Conservation (phyloP, 2,888 invertebrate genomes). For the Ischnura elegans region DNA sequence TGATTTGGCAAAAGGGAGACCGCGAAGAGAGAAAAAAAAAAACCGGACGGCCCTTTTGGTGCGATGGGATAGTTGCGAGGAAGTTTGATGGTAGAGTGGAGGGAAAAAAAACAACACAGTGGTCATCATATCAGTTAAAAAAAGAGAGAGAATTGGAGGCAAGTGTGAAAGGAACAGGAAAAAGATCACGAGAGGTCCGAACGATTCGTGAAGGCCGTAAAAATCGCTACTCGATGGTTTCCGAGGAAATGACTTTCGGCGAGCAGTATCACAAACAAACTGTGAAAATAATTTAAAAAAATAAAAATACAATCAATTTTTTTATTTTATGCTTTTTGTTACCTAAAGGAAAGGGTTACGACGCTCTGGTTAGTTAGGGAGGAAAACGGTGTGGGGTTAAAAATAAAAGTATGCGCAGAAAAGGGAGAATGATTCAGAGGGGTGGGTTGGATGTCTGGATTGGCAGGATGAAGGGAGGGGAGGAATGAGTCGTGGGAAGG, state of each 20-base stretch:
- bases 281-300: no score
- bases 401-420: background rate
- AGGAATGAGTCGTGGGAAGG: background rate
- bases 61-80: background rate
- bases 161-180: background rate
- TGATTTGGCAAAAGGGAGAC: constrained; percentile 6
- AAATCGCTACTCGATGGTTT: constrained; percentile 32
- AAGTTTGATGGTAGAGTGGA: background rate
- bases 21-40: constrained; percentile 2
- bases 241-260: constrained; percentile 25
- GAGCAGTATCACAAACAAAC: no score
- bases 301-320: background rate
- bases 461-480: background rate
- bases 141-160: background rate
- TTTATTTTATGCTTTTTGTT: constrained; percentile 41
- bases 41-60: background rate
- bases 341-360: background rate
- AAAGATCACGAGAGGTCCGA: background rate
- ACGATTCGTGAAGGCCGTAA: constrained; percentile 9
- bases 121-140: background rate
- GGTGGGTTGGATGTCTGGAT: background rate
- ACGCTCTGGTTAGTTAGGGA: background rate
- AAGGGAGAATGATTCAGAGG: background rate
- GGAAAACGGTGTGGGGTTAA: background rate
- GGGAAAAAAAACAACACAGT: background rate